Base-by-base conservation (phyloP, 2,888 invertebrate genomes). In the Coecobrya sp. region DNA sequence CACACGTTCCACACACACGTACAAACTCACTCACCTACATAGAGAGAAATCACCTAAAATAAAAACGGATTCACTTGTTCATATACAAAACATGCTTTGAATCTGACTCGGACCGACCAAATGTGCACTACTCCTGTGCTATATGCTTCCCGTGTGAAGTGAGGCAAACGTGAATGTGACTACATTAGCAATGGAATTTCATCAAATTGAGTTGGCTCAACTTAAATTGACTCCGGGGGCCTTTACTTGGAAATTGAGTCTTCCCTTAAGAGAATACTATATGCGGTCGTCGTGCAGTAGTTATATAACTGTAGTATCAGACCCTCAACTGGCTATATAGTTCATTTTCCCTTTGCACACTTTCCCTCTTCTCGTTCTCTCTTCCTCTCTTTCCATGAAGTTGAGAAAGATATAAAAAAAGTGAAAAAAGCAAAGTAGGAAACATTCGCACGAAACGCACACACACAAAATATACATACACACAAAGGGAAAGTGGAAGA, bases 131-230 rank as follows among this genome's bases (percentile, higher is more conserved):
- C 62, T 42, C 62, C 68, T 68, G 27, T 52, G 62, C 45, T 84
- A 13, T 68, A 13, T 62, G 70, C 70, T 76, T 87, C 55, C 87
- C 19, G 59, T 86, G 79, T 87, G 79, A 79, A 76, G 25, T 81
- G 81, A 81, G 81, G 65, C 81, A 81, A 52, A 88, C 81, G 87
- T 59, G 86, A 90, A 90, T 90, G 86, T 65, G 91, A 91, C 86
- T 86, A 86, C 84, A 92, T 92, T 92, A 88, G 91, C 81, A 92
- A 92, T 92, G 91, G 84, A 92, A 92, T 88, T 92, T 73, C 73
- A 86, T 81, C 82, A 87, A 87, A 92, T 84, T 87, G 91, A 92
- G 91, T 87, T 92, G 86, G 91, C 91, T 92, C 87, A 86, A 86
- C 52, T 91, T 86, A 91, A 91, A 91, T 86, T 86, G 91, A 92